Conservation (phyloP, 2,113 vertebrate genomes). For the Ammodramus savannarum region DNA sequence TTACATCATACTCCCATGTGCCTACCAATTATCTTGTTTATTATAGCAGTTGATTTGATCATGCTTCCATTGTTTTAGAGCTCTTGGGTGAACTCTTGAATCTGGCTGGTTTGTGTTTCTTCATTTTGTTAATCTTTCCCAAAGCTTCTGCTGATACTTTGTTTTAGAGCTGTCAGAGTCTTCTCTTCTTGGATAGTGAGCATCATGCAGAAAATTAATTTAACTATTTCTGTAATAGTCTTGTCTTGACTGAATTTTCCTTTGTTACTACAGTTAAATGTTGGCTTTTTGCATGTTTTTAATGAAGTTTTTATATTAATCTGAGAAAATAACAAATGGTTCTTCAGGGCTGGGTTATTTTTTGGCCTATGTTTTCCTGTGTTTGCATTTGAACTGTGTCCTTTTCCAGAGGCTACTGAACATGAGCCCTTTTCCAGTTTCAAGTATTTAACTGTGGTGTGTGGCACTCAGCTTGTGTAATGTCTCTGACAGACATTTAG, state of each 20-base stretch:
- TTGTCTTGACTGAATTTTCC: neutral
- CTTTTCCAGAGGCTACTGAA: neutral
- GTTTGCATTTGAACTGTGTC: neutral
- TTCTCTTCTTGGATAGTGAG: neutral
- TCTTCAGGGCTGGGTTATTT: neutral
- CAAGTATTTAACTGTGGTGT: neutral
- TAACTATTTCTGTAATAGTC: neutral
- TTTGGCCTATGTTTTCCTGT: neutral
- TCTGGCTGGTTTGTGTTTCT: neutral
- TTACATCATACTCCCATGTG: neutral
- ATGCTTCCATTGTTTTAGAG: slow-evolving; percentile 14
- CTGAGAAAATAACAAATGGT: neutral
- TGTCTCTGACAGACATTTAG: neutral
- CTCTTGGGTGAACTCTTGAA: neutral
- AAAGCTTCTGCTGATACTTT: neutral
- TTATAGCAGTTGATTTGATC: slow-evolving; percentile 28
- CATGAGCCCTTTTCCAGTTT: neutral
- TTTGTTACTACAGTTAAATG: neutral
- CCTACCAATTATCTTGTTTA: slow-evolving; percentile 6
- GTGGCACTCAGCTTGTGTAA: neutral
- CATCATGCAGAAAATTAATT: neutral
- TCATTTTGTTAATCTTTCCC: neutral
- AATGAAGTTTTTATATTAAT: neutral
- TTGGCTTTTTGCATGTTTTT: neutral
- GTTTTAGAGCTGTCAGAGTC: neutral